phyloP scores from a whole-genome alignment of 2,113 vertebrate genomes.

The Gnathochromis pfefferi region DNA sequence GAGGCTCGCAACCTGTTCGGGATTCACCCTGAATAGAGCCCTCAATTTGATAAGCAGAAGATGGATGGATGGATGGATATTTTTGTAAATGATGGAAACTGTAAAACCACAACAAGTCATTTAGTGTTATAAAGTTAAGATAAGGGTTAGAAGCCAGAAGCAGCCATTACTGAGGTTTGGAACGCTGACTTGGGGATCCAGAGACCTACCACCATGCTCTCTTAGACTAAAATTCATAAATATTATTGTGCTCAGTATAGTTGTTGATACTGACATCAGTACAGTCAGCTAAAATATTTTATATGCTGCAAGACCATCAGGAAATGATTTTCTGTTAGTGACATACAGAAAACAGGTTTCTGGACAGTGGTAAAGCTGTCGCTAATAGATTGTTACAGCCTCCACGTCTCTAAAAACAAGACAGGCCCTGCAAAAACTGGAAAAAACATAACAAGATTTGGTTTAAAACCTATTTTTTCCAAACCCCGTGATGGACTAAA shows the following conservation, averaged over 20 bases:
- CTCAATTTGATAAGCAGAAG: not conserved
- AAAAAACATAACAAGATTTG: not conserved
- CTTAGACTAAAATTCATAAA: not conserved
- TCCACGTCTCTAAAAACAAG: not conserved
- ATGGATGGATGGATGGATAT: not conserved
- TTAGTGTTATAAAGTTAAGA: not conserved
- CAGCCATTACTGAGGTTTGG: not conserved
- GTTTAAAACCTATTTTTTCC: not conserved
- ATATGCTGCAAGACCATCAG: not conserved
- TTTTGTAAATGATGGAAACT: not conserved
- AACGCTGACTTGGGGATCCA: not conserved
- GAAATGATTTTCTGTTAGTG: not conserved
- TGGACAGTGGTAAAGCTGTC: not conserved
- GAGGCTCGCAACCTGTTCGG: not conserved
- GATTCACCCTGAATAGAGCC: not conserved
- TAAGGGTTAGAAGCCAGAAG: not conserved
- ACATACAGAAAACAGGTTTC: not conserved
- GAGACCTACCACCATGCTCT: not conserved
- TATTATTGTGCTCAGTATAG: not conserved
- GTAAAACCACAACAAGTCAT: not conserved
- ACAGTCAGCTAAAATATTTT: not conserved
- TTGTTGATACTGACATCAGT: not conserved
- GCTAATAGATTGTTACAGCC: not conserved
- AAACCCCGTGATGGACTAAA: not conserved
- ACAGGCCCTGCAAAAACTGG: not conserved